Evolutionary conservation across 1,140 invertebrate genomes (phyloP).

Genomic region (Ephestia elutella): DNA sequence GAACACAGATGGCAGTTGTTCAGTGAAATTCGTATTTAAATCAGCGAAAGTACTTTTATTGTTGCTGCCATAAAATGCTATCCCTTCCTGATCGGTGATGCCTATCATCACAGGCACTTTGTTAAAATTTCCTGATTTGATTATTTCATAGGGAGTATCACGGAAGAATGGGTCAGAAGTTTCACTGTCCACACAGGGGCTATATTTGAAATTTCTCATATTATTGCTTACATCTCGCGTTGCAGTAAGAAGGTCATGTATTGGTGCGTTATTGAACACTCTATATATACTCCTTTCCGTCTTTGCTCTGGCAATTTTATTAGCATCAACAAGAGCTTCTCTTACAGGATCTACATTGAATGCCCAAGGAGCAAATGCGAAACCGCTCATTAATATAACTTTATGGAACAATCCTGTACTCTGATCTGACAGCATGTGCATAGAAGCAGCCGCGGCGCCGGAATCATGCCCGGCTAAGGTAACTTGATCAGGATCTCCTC

Average conservation of each 20-base stretch:
- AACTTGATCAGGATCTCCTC: constrained; percentile 77
- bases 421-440: constrained; percentile 50
- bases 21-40: background rate
- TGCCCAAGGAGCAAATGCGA: constrained; percentile 7
- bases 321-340: background rate
- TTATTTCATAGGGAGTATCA: constrained; percentile 43
- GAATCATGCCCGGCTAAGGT: constrained; percentile 75
- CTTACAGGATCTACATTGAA: constrained; percentile 4
- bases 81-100: background rate
- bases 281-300: background rate
- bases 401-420: constrained; percentile 27
- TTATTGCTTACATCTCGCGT: constrained; percentile 14
- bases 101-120: constrained; percentile 48
- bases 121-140: constrained; percentile 48
- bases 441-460: constrained; percentile 64
- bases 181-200: constrained; percentile 46
- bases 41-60: background rate
- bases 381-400: constrained; percentile 27
- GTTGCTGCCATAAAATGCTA: background rate
- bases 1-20: constrained; percentile 7
- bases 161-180: constrained; percentile 40
- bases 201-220: constrained; percentile 48
- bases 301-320: background rate
- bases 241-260: constrained; percentile 1
- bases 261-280: constrained; percentile 22